Evolutionary conservation across 2,113 vertebrate species (phyloP).

Genomic region (Todiramphus saurophagus): DNA sequence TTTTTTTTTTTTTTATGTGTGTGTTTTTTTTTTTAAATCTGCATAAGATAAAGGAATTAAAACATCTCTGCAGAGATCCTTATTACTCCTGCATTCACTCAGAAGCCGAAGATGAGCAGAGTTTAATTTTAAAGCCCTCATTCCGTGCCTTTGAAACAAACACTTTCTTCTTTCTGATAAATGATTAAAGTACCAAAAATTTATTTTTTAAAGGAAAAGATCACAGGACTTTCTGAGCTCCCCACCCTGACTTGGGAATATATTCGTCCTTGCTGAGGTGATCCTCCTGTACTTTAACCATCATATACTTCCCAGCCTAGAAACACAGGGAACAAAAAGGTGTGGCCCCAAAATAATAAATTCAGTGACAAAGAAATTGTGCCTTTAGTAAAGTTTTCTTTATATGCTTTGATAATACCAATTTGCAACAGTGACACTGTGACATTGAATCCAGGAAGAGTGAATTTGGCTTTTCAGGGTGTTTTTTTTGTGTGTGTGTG

Average conservation of each 20-base stretch:
- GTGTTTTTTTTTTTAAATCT: not conserved
- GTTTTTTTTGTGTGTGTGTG: not conserved
- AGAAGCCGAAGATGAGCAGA: not conserved
- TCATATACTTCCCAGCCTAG: not conserved
- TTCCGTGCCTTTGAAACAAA: conserved; percentile 49
- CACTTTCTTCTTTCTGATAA: conserved; percentile 8
- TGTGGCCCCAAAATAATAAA: not conserved
- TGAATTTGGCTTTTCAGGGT: not conserved
- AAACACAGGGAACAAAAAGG: not conserved
- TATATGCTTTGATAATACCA: not conserved
- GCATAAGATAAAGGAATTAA: conserved; percentile 1
- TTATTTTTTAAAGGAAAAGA: conserved; percentile 53
- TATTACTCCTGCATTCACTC: not conserved
- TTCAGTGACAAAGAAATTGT: conserved; percentile 41
- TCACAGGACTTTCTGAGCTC: conserved; percentile 23
- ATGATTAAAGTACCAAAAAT: conserved; percentile 41
- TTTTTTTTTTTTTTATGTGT: no score
- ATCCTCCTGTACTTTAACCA: not conserved
- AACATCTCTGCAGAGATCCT: conserved; percentile 10
- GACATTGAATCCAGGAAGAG: conserved; percentile 40
- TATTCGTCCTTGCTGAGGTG: conserved; percentile 27
- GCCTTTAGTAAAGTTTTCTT: conserved; percentile 49
- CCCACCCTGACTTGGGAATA: not conserved
- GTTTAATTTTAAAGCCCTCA: conserved; percentile 42
- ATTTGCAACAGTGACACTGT: conserved; percentile 35